Evolutionary conservation across 2,888 invertebrate genomes (phyloP).

Genomic region (Periphyllus acericola): DNA sequence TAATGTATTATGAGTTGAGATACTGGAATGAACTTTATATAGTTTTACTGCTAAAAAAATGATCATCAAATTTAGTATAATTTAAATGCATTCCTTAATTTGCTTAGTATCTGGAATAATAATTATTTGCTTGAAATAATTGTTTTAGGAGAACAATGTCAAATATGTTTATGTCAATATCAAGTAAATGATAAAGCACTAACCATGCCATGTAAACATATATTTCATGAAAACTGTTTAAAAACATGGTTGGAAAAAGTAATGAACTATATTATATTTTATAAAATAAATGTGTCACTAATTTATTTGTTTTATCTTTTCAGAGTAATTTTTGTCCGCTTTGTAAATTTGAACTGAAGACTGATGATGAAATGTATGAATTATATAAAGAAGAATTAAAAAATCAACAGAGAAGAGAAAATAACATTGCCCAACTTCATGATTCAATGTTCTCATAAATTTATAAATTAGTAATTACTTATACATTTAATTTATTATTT

Average conservation of each 20-base stretch:
- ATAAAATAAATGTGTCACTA: background rate
- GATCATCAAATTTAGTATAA: background rate
- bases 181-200: slow-evolving; percentile 31
- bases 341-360: slow-evolving; percentile 53
- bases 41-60: background rate
- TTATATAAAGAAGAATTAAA: slow-evolving; percentile 50
- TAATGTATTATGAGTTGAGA: no score
- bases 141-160: slow-evolving; percentile 51
- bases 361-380: slow-evolving; percentile 53
- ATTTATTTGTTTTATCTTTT: slow-evolving; percentile 2
- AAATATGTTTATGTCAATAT: slow-evolving; percentile 49
- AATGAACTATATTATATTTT: slow-evolving; percentile 8
- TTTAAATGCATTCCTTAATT: background rate
- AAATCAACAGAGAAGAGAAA: slow-evolving; percentile 29
- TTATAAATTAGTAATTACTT: background rate
- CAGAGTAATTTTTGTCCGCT: slow-evolving; percentile 59
- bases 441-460: slow-evolving; percentile 55
- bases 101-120: no score
- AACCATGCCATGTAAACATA: slow-evolving; percentile 52
- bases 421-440: slow-evolving; percentile 52
- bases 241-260: slow-evolving; percentile 52
- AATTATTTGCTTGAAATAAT: background rate
- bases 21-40: background rate
- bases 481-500: background rate
- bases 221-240: slow-evolving; percentile 49